phyloP scores from a whole-genome alignment of 2,888 invertebrate genomes.

The Lucinisca nassula region DNA sequence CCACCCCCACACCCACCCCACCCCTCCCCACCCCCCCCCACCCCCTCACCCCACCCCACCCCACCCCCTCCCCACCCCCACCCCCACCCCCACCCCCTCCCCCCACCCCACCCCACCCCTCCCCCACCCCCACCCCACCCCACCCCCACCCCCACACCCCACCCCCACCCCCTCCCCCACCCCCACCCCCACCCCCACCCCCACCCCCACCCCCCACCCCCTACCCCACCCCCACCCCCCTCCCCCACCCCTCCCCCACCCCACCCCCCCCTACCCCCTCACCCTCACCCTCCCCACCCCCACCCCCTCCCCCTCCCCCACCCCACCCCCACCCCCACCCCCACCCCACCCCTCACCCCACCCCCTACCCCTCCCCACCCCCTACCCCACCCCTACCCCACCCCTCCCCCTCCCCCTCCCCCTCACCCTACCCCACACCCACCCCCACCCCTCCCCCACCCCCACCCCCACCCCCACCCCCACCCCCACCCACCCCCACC shows the following conservation, averaged over 20 bases:
- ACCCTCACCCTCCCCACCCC: slow-evolving; percentile 17
- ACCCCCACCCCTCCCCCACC: slow-evolving; percentile 56
- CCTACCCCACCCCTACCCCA: background rate
- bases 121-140: slow-evolving; percentile 28
- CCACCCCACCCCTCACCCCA: background rate
- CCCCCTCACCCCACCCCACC: slow-evolving; percentile 17
- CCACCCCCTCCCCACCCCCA: background rate
- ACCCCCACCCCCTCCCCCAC: slow-evolving; percentile 56
- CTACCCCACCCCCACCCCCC: slow-evolving; percentile 46
- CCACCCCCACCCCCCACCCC: slow-evolving; percentile 29
- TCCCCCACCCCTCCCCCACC: slow-evolving; percentile 2
- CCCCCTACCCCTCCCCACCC: slow-evolving; percentile 6
- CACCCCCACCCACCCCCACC: slow-evolving; percentile 18
- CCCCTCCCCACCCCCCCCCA: slow-evolving; percentile 23
- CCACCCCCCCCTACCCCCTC: slow-evolving; percentile 42
- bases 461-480: slow-evolving; percentile 34
- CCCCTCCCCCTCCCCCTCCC: slow-evolving; percentile 12
- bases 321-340: background rate
- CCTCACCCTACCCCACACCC: slow-evolving; percentile 46
- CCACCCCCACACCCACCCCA: slow-evolving; percentile 5
- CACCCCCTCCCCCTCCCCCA: background rate
- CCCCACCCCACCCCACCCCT: slow-evolving; percentile 21
- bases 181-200: slow-evolving; percentile 38
- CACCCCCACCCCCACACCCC: slow-evolving; percentile 50
- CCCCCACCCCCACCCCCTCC: slow-evolving; percentile 12